Evolutionary conservation across 2,113 vertebrate species (phyloP).

Genomic region (Cygnus atratus): DNA sequence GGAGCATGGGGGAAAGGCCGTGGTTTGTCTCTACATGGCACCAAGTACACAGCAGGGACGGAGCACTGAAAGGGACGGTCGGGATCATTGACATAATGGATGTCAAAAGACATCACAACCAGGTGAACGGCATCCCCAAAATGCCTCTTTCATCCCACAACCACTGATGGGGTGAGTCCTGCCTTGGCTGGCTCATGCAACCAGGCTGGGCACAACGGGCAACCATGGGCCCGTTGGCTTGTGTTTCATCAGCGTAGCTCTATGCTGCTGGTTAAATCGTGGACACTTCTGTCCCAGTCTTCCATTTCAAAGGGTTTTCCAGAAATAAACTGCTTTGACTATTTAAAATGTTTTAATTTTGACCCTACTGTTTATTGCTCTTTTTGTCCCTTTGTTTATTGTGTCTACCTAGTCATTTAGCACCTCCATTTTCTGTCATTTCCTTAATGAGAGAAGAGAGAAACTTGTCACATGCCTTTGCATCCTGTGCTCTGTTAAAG

Average conservation of each 20-base stretch:
- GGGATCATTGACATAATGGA: background rate
- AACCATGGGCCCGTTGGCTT: background rate
- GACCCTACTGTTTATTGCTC: background rate
- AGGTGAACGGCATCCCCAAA: background rate
- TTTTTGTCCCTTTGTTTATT: background rate
- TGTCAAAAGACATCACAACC: background rate
- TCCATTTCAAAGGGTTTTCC: background rate
- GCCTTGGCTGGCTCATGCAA: background rate
- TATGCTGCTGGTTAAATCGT: background rate
- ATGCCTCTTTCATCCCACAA: background rate
- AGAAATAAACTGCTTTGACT: background rate
- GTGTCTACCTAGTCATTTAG: background rate
- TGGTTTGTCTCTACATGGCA: background rate
- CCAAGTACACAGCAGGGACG: background rate
- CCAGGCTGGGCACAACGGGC: background rate
- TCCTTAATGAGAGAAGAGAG: background rate
- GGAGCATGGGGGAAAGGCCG: rapidly evolving
- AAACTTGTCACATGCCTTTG: background rate
- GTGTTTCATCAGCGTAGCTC: background rate
- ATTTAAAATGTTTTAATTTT: background rate
- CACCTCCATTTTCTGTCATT: background rate
- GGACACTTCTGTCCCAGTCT: rapidly evolving
- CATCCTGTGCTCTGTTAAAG: background rate
- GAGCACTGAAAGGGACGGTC: background rate
- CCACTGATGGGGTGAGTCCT: background rate